Base-by-base conservation (phyloP, 2,113 vertebrate species). In the Sorex fumeus region DNA sequence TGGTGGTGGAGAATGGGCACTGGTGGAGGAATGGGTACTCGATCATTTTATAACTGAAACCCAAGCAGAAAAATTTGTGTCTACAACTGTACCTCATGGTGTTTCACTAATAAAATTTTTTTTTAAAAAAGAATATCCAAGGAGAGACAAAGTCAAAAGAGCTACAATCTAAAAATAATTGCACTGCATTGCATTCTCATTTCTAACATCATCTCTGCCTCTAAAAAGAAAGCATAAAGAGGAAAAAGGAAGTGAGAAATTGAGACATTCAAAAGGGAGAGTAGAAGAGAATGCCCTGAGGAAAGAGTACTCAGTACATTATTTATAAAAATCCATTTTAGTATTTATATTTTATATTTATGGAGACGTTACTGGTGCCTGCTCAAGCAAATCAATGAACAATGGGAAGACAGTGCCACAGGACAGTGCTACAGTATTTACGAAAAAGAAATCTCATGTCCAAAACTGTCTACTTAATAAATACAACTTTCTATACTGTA, bases 181-280 rank as follows among this genome's bases (percentile, higher is more conserved):
- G 36, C 16, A 16, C 36, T 10, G 62, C 40, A 21, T 64, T 13
- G 69, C 47, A 27, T 64, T 11, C 57, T 45, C 32, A 28, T 34
- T 88, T 92, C 64, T 84, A 45, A n/a, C 40, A 64, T 77, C 69
- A 81, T 80, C 40, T 70, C 93, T 71, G 4, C 15, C 62, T 88
- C 92, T 88, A 80, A 45, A 84, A 88, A 66, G 2, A 34, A 75
- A 83, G 32, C 13, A 78, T 47, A 77, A 77, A 45, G 40, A 47
- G 57, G 13, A 50, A 84, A 66, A 30, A 25, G 67, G 23, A 23
- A 13, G 28, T 13, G n/a, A 64, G 67, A n/a, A 18, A 62, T 25
- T 34, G 71, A 12, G n/a, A 77, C 45, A 50, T 66, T 30, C 27
- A 28, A 36, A 45, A 69, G 67, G 28, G 50, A 28, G 9, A 19